phyloP scores from a whole-genome alignment of 2,888 invertebrate species.

The Spodoptera picta region DNA sequence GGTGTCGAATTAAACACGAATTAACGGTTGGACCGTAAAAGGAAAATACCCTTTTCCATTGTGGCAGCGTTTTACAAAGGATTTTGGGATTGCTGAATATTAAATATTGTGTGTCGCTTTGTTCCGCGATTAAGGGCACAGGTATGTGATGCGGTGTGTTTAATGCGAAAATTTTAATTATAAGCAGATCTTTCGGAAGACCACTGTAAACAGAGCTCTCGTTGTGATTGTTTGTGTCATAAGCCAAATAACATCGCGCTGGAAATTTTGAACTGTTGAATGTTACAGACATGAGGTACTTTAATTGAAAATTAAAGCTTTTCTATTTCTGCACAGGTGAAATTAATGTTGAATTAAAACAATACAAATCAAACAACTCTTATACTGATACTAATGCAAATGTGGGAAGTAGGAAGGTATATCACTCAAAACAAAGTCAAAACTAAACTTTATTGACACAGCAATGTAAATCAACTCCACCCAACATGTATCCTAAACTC shows the following conservation, averaged over 20 bases:
- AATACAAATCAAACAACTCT: no score
- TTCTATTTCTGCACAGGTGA: no score
- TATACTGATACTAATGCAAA: no score
- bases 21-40: slow-evolving; percentile 87
- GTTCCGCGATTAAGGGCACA: slow-evolving; percentile 78
- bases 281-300: no score
- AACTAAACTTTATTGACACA: neutral
- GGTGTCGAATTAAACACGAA: slow-evolving; percentile 89
- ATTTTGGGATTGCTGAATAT: slow-evolving; percentile 87
- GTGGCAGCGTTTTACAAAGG: slow-evolving; percentile 84
- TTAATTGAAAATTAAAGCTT: no score
- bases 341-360: no score
- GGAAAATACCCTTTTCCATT: slow-evolving; percentile 88
- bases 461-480: no score
- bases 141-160: slow-evolving; percentile 70
- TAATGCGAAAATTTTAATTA: slow-evolving; percentile 73
- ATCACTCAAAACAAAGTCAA: no score
- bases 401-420: no score
- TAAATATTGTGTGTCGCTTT: slow-evolving; percentile 86
- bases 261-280: no score
- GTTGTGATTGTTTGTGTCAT: slow-evolving; percentile 32
- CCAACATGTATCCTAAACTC: slow-evolving; percentile 1
- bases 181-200: slow-evolving; percentile 56
- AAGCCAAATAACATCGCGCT: slow-evolving; percentile 2
- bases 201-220: slow-evolving; percentile 45